Evolutionary conservation across 2,797 vertebrate genomes (phyloP).

Genomic region (Neoniphon sammara): DNA sequence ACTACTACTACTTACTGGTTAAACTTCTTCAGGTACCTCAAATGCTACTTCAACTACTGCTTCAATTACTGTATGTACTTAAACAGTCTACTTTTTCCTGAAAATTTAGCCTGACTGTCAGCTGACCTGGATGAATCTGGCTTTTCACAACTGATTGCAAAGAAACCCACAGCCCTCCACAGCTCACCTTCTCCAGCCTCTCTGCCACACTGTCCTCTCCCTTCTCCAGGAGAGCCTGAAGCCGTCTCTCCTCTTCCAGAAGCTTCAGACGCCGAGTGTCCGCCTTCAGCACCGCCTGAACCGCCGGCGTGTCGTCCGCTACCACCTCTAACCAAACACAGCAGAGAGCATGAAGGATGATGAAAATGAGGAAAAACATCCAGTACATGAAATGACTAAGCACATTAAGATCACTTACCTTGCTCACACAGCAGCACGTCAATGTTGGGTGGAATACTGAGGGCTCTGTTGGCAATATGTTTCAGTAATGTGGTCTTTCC

Average conservation of each 20-base stretch:
- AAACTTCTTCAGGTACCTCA: too few relatives aligned
- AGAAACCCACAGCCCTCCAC: neutral
- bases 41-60: too few relatives aligned
- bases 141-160: too few relatives aligned
- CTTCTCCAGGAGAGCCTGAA: constrained; percentile 88
- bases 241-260: constrained; percentile 87
- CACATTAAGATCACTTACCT: constrained; percentile 75
- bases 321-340: constrained; percentile 85
- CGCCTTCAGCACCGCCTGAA: constrained; percentile 91
- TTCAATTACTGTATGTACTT: too few relatives aligned
- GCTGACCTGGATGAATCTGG: too few relatives aligned
- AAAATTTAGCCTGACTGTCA: too few relatives aligned
- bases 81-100: too few relatives aligned
- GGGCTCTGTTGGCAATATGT: constrained; percentile 91
- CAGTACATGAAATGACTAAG: neutral
- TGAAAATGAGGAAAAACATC: neutral
- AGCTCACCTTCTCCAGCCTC: constrained; percentile 86
- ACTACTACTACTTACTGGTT: too few relatives aligned
- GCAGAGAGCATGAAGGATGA: neutral
- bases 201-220: constrained; percentile 88
- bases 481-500: constrained; percentile 95
- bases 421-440: constrained; percentile 95
- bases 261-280: constrained; percentile 90
- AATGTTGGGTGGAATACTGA: constrained; percentile 95
- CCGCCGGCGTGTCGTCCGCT: constrained; percentile 90